A percentile compares a stretch with the other conserved stretches of the same genome.
These are phyloP conservation scores for Enteromius treurensis DNA, from an alignment of 2,797 vertebrate genomes.

Conservation along the genomic window DNA sequence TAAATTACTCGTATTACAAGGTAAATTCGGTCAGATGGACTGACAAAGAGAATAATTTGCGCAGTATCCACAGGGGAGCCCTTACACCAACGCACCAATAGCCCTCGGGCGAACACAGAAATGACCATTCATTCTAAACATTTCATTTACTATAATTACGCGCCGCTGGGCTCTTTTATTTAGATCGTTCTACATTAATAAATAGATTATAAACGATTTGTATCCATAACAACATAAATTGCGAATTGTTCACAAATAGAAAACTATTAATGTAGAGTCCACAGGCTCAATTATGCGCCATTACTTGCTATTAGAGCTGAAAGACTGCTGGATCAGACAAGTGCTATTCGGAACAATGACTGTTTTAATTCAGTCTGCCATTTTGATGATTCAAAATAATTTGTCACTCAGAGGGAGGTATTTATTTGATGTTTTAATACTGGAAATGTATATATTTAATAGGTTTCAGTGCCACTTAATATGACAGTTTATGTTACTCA, in stretches of 20 bases:
- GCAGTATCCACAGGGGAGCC: constrained; percentile 50
- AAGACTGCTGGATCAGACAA: neutral
- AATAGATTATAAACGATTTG: constrained; percentile 25
- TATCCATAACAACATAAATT: constrained; percentile 42
- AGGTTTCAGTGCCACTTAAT: neutral
- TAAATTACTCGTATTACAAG: constrained; percentile 48
- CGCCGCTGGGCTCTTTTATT: constrained; percentile 34
- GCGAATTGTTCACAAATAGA: constrained; percentile 9
- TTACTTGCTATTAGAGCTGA: constrained; percentile 19
- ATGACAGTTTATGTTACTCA: constrained; percentile 60
- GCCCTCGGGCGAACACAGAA: constrained; percentile 51
- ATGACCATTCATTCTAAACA: constrained; percentile 50
- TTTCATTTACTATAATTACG: constrained; percentile 58
- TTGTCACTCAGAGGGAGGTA: neutral
- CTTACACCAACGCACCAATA: constrained; percentile 47
- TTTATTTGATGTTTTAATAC: neutral
- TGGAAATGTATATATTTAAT: neutral
- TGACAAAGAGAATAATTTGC: constrained; percentile 50
- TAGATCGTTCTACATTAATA: constrained; percentile 25
- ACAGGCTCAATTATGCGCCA: constrained; percentile 13
- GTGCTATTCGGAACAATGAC: constrained; percentile 2
- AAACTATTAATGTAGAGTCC: constrained; percentile 2
- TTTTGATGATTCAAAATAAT: constrained; percentile 6
- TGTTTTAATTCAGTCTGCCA: neutral
- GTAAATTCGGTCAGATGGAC: constrained; percentile 50